Evolutionary conservation across 1,140 invertebrate genomes (phyloP).

Genomic region (Aleiodes sp.): DNA sequence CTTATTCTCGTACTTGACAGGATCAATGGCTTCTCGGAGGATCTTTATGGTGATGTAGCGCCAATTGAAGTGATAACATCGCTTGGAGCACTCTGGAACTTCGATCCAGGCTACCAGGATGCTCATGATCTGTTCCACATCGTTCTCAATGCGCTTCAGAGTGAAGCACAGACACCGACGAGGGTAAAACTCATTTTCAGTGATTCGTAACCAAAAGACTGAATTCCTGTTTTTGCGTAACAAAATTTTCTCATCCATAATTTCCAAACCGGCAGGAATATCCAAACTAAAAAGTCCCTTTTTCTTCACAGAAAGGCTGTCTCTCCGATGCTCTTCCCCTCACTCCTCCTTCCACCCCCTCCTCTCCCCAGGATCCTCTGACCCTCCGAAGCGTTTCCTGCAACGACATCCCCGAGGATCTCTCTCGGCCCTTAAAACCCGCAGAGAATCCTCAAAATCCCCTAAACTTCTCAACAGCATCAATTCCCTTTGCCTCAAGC

Average conservation of each 20-base stretch:
- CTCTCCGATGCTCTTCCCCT: conserved; percentile 74
- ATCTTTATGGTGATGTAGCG: conserved; percentile 72
- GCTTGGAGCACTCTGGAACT: conserved; percentile 81
- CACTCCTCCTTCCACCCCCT: conserved; percentile 40
- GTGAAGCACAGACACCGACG: conserved; percentile 75
- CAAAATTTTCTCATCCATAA: conserved; percentile 15
- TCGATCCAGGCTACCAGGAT: conserved; percentile 90
- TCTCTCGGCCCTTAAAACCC: conserved; percentile 37
- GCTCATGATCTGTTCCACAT: conserved; percentile 92
- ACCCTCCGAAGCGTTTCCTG: conserved; percentile 60
- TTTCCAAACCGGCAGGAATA: conserved; percentile 13
- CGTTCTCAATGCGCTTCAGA: conserved; percentile 84
- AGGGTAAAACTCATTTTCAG: conserved; percentile 64
- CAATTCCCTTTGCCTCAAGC: conserved; percentile 49
- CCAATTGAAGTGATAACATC: conserved; percentile 82
- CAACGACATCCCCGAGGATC: conserved; percentile 54
- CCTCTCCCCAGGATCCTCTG: conserved; percentile 45
- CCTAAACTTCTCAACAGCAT: conserved; percentile 46
- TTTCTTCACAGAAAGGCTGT: conserved; percentile 69
- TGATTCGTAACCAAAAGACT: neutral
- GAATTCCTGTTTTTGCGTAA: no score
- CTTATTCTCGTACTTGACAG: conserved; percentile 73
- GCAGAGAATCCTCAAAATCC: conserved; percentile 48
- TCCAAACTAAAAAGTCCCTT: neutral
- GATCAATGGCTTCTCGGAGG: conserved; percentile 80